Conservation (phyloP, 2,113 vertebrate species). For the Propithecus coquereli region DNA sequence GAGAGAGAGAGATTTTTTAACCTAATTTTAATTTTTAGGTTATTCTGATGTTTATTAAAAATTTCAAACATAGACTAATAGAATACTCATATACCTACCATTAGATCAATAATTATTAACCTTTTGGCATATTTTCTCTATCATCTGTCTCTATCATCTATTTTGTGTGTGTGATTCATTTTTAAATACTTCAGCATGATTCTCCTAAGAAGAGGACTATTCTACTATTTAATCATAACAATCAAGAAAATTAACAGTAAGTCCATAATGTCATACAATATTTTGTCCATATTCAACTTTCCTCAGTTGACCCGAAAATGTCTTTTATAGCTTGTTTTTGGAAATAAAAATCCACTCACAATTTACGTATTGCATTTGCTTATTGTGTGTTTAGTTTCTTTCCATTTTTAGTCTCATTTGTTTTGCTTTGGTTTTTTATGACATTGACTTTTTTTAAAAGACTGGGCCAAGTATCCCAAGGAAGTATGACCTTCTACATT, state of each 20-base stretch:
- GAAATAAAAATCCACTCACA: not conserved
- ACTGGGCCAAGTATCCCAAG: not conserved
- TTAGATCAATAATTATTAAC: not conserved
- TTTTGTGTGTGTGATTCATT: not conserved
- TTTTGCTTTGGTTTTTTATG: not conserved
- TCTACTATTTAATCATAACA: not conserved
- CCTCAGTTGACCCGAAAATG: not conserved
- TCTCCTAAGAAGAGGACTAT: not conserved
- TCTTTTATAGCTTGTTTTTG: not conserved
- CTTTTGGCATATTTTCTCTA: not conserved
- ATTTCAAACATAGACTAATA: not conserved
- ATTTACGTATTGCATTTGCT: not conserved
- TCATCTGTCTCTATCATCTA: not conserved
- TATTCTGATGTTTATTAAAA: not conserved
- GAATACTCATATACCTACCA: not conserved
- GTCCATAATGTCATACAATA: not conserved
- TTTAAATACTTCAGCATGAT: not conserved
- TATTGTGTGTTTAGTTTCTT: not conserved
- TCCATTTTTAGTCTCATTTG: not conserved
- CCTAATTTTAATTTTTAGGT: not conserved
- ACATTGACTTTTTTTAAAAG: not conserved
- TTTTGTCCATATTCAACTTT: not conserved
- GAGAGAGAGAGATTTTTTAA: not conserved
- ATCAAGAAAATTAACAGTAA: not conserved
- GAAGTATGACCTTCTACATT: not conserved